Evolutionary conservation across 2,797 vertebrate species (phyloP), one percentile per base, ranked within the genome.

Genomic region (Chelon labrosus): DNA sequence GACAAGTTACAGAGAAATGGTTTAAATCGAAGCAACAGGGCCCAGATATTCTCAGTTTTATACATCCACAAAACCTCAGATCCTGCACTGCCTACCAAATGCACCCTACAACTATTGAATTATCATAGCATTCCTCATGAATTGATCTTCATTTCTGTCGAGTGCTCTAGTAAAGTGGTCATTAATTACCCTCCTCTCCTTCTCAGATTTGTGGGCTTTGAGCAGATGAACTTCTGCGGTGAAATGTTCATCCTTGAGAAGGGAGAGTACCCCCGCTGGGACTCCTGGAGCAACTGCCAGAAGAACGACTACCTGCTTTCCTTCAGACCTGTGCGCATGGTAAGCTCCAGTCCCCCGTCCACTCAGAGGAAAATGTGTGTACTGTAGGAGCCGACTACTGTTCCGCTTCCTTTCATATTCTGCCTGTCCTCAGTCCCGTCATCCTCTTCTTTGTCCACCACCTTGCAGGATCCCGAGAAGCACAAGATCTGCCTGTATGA

Each of bases 211-310:
- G 93, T 96, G 52, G 94, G 93, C 31, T 95, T 89, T 47, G 95
- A 96, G 88, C 95, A 96, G 89, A 95, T 94, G 91, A 95, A 93
- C 89, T 94, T 95, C 92, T 92, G 88, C 6, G 95, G 95, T n/a
- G 95, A 96, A 88, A 95, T 94, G 92, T 96, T 94, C 90, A 94
- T 96, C 87, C 82, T 96, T 91, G 95, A 96, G 89, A 96, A 95
- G 89, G 95, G 95, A 0, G 95, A 95, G 87, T 96, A 95, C 61
- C 95, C 95, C 60, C 95, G 95, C 44, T 96, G 95, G 95, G 95
- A 96, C 85, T 94, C 94, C 52, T 96, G 95, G 95, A 95, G 94
- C 85, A 96, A 94, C 91, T 94, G 93, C 85, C 95, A 95, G 91
- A 95, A 89, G 79, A 94, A 95, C 42, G 95, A 96, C 85, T 94